phyloP scores from a whole-genome alignment of 2,888 invertebrate genomes.

The Schrankia costaestrigalis region DNA sequence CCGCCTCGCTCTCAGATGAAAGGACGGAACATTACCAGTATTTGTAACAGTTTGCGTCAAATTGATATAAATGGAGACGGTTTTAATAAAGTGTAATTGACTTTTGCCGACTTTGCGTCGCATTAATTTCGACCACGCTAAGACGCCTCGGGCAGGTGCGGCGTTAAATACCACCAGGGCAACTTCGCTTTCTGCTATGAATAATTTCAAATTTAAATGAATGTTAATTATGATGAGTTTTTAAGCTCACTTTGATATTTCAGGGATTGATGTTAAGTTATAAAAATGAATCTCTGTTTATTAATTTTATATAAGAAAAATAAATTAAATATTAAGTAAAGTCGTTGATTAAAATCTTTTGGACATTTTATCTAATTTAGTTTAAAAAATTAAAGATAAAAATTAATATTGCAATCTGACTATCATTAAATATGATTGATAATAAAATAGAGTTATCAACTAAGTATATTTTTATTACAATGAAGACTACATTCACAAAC shows the following conservation, averaged over 20 bases:
- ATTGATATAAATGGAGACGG: constrained; percentile 81
- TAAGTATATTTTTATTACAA: no score
- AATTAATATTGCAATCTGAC: no score
- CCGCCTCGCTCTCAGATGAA: constrained; percentile 74
- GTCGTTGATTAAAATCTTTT: no score
- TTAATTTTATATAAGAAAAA: no score
- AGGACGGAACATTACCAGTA: constrained; percentile 80
- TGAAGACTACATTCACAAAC: no score
- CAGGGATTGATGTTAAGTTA: constrained; percentile 40
- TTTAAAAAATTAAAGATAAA: no score
- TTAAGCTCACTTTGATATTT: constrained; percentile 56
- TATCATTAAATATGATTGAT: no score
- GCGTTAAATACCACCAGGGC: constrained; percentile 68
- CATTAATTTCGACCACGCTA: constrained; percentile 79
- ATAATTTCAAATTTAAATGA: constrained; percentile 76
- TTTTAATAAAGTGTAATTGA: constrained; percentile 81
- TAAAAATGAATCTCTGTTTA: constrained; percentile 32
- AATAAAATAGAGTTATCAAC: no score
- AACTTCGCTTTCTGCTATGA: constrained; percentile 69
- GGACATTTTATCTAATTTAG: no score
- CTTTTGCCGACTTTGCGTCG: constrained; percentile 79
- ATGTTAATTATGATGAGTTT: constrained; percentile 75
- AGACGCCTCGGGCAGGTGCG: constrained; percentile 77
- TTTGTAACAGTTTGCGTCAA: constrained; percentile 81
- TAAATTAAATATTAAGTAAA: no score